These are phyloP conservation scores for Cynoglossus semilaevis DNA, from an alignment of 2,113 vertebrate species.

Conservation along the genomic window DNA sequence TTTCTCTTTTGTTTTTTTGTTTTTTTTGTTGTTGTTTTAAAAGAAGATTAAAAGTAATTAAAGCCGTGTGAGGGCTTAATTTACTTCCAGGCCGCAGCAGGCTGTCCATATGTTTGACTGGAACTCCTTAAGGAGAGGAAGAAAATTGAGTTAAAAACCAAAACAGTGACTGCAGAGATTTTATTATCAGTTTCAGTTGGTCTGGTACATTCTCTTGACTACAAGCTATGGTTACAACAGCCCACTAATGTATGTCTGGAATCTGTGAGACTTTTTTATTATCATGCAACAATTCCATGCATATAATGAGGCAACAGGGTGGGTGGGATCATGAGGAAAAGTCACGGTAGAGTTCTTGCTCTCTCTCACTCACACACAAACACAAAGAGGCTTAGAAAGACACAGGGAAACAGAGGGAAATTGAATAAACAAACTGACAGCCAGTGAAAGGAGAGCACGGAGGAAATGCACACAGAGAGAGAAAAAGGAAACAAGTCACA, in stretches of 20 bases:
- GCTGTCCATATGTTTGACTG: too few species aligned
- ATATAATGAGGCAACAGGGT: neutral
- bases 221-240: too few species aligned
- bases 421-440: neutral
- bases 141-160: too few species aligned
- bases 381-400: neutral
- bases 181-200: too few species aligned
- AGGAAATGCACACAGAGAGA: neutral
- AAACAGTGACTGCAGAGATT: too few species aligned
- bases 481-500: neutral
- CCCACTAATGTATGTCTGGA: too few species aligned
- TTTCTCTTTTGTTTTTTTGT: neutral
- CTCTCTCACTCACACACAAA: neutral
- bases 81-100: neutral
- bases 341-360: too few species aligned
- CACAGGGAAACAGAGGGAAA: neutral
- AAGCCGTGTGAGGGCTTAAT: neutral
- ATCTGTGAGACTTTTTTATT: too few species aligned
- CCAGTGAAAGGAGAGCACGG: neutral
- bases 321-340: neutral
- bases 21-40: neutral
- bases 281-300: neutral
- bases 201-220: too few species aligned
- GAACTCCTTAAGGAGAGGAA: too few species aligned
- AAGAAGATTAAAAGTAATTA: conserved; percentile 7